These are phyloP conservation scores for Staurois parvus DNA, from an alignment of 2,797 vertebrate genomes.

Conservation along the genomic window DNA sequence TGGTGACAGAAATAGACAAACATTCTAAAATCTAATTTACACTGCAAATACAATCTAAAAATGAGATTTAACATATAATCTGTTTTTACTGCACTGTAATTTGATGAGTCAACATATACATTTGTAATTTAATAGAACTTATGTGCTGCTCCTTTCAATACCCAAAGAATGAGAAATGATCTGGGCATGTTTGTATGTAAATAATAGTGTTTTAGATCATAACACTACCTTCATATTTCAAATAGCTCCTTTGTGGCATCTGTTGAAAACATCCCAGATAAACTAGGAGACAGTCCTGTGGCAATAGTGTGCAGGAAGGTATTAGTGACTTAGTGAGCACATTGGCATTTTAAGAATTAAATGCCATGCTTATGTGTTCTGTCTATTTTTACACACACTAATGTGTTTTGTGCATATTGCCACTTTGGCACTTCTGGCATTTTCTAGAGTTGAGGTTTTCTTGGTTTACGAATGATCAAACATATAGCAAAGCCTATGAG, in stretches of 20 bases:
- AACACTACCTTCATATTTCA: neutral
- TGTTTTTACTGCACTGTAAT: neutral
- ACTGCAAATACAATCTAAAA: neutral
- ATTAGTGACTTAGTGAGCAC: no score
- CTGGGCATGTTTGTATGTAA: neutral
- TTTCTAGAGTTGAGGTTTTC: neutral
- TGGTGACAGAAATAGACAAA: neutral
- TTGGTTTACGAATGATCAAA: neutral
- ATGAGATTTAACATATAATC: neutral
- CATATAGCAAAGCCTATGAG: neutral
- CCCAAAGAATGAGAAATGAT: neutral
- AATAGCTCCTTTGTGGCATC: neutral
- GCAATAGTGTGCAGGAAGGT: no score
- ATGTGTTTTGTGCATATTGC: neutral
- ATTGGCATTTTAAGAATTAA: no score
- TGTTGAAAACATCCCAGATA: no score
- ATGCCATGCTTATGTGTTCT: neutral
- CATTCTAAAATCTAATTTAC: neutral
- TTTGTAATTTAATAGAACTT: neutral
- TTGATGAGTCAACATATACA: neutral
- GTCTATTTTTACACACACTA: neutral
- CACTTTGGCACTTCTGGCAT: neutral
- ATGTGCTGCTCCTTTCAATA: neutral
- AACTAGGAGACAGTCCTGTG: no score
- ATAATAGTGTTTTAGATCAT: constrained; percentile 23